A percentile compares a stretch with the other conserved stretches of the same genome.
Conservation (phyloP, 2,888 invertebrate species). For the Cosmia pyralina region DNA sequence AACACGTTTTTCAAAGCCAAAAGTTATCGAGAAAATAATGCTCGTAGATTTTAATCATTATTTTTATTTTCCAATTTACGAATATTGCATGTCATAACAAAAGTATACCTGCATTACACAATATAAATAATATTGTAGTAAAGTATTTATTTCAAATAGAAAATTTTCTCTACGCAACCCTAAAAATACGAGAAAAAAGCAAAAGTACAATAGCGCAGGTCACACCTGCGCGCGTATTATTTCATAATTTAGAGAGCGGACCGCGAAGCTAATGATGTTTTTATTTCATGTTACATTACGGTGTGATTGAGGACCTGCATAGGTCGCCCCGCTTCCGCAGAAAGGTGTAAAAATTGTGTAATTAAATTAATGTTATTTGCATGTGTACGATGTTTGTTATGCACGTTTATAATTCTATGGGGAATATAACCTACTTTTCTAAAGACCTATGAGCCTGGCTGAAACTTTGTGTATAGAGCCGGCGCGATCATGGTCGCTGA, state of each 20-base stretch:
- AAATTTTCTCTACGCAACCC: conserved; percentile 51
- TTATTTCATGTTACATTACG: conserved; percentile 72
- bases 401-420: conserved; percentile 3
- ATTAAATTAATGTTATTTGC: conserved; percentile 59
- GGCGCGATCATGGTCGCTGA: neutral
- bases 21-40: too few relatives aligned
- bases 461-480: neutral
- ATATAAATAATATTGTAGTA: too few relatives aligned
- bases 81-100: too few relatives aligned
- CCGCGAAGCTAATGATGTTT: conserved; percentile 74
- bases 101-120: too few relatives aligned
- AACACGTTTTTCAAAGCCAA: too few relatives aligned
- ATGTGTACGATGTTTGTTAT: conserved; percentile 25
- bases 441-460: neutral
- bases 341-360: conserved; percentile 52
- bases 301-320: conserved; percentile 71
- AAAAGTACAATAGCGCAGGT: conserved; percentile 66
- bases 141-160: too few relatives aligned
- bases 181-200: conserved; percentile 67
- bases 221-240: conserved; percentile 81
- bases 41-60: too few relatives aligned
- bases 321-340: conserved; percentile 50
- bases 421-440: neutral
- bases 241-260: conserved; percentile 77
- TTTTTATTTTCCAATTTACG: too few relatives aligned